phyloP scores from a whole-genome alignment of 2,113 vertebrate genomes.

The Sphaerodactylus townsendi region DNA sequence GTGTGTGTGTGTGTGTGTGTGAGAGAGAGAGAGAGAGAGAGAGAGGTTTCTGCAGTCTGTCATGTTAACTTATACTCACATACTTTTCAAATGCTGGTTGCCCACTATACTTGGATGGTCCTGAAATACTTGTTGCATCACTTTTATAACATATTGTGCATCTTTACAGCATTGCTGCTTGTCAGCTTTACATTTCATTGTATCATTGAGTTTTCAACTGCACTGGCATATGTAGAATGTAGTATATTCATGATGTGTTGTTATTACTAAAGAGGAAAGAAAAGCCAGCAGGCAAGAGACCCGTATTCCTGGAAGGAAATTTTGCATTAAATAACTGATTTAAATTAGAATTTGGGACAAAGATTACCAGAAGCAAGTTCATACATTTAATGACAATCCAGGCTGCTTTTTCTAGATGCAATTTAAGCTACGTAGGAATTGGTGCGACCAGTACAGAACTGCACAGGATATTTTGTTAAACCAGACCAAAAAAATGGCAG shows the following conservation, averaged over 20 bases:
- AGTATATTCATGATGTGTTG: constrained; percentile 26
- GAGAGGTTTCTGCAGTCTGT: not conserved
- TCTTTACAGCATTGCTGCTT: not conserved
- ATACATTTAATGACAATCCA: constrained; percentile 45
- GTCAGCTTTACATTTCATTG: not conserved
- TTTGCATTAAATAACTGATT: constrained; percentile 16
- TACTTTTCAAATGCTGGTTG: constrained; percentile 30
- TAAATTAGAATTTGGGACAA: constrained; percentile 43
- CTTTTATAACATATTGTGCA: not conserved
- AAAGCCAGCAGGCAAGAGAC: constrained; percentile 37
- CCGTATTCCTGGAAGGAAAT: constrained; percentile 27
- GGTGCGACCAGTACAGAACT: constrained; percentile 60
- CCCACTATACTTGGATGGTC: constrained; percentile 11
- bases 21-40: constrained; percentile 26
- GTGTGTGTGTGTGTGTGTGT: too few species aligned
- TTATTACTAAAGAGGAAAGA: constrained; percentile 12
- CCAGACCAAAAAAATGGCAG: not conserved
- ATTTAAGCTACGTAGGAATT: constrained; percentile 58
- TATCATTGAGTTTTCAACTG: constrained; percentile 9
- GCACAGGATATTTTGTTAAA: constrained; percentile 46
- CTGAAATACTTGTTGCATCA: constrained; percentile 15
- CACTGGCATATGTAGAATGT: not conserved
- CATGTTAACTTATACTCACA: constrained; percentile 19
- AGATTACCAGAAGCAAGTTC: constrained; percentile 36
- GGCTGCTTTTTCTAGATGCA: constrained; percentile 56